Percentiles rank a stretch among this genome's conserved stretches.
Conservation (phyloP, 2,797 vertebrate genomes). For the Sebastes diploproa region DNA sequence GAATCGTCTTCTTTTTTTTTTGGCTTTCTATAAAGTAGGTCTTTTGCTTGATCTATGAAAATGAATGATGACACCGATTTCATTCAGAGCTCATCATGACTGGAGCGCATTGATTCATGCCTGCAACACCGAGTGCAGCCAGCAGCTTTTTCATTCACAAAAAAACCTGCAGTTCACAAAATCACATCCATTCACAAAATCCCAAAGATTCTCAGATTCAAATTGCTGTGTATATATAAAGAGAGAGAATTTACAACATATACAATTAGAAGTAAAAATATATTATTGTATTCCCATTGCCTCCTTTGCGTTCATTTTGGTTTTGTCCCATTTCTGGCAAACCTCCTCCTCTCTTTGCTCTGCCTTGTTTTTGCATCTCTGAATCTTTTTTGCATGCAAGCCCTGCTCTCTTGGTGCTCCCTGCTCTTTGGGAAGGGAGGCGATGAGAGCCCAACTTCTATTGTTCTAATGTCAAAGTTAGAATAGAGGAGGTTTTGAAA, state of each 20-base stretch:
- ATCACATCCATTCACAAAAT: constrained; percentile 61
- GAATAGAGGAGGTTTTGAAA: constrained; percentile 68
- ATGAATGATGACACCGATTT: constrained; percentile 32
- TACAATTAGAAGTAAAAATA: background rate
- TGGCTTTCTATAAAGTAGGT: constrained; percentile 1
- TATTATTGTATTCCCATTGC: background rate
- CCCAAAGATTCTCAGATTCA: background rate
- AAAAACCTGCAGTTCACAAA: constrained; percentile 49
- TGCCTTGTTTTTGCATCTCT: constrained; percentile 71
- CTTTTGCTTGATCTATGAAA: constrained; percentile 29
- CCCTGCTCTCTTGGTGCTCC: constrained; percentile 65
- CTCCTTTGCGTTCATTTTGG: constrained; percentile 15
- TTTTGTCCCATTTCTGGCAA: constrained; percentile 41
- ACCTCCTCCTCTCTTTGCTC: constrained; percentile 40
- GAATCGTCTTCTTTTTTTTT: background rate
- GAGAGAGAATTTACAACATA: background rate
- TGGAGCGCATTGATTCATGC: constrained; percentile 63
- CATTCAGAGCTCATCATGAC: constrained; percentile 47
- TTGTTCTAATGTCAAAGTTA: constrained; percentile 77
- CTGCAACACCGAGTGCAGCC: constrained; percentile 42
- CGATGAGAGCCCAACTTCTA: constrained; percentile 58
- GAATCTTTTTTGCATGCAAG: constrained; percentile 78
- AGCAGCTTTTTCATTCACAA: constrained; percentile 68
- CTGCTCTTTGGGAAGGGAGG: constrained; percentile 60
- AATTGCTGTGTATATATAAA: background rate